A percentile compares a stretch with the other conserved stretches of the same genome.
Evolutionary conservation across 2,113 vertebrate species (phyloP).

Genomic region (Pangasianodon hypophthalmus): DNA sequence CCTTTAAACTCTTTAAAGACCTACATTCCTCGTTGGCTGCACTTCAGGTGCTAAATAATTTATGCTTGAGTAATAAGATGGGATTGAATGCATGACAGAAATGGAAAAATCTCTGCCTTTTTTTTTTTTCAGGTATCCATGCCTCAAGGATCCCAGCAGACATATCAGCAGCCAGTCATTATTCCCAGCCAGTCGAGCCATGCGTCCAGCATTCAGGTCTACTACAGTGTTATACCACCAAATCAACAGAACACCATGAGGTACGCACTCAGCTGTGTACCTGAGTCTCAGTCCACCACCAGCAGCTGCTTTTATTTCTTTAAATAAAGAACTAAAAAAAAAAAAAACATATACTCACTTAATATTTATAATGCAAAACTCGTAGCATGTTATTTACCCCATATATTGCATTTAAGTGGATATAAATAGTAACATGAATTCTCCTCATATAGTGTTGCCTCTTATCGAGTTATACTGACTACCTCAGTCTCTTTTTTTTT

Average conservation of each 20-base stretch:
- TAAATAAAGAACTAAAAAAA: no score
- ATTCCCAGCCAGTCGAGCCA: slow-evolving; percentile 82
- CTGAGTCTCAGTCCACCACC: background rate
- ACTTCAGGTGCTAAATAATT: background rate
- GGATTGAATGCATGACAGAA: background rate
- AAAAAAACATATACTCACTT: background rate
- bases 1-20: background rate
- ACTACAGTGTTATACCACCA: slow-evolving; percentile 84
- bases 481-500: background rate
- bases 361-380: background rate
- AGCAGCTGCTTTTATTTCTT: background rate
- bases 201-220: slow-evolving; percentile 82
- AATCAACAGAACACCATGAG: slow-evolving; percentile 83
- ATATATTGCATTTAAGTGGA: background rate
- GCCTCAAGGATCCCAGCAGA: slow-evolving; percentile 85
- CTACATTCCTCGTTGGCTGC: no score
- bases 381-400: background rate
- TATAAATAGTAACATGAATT: background rate
- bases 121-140: slow-evolving; percentile 76
- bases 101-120: background rate
- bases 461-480: background rate
- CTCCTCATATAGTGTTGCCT: background rate
- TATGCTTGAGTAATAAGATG: background rate
- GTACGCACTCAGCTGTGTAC: slow-evolving; percentile 55
- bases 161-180: slow-evolving; percentile 83